A percentile compares a stretch with the other conserved stretches of the same genome.
phyloP scores from a whole-genome alignment of 2,113 vertebrate genomes.

The Zootoca vivipara region DNA sequence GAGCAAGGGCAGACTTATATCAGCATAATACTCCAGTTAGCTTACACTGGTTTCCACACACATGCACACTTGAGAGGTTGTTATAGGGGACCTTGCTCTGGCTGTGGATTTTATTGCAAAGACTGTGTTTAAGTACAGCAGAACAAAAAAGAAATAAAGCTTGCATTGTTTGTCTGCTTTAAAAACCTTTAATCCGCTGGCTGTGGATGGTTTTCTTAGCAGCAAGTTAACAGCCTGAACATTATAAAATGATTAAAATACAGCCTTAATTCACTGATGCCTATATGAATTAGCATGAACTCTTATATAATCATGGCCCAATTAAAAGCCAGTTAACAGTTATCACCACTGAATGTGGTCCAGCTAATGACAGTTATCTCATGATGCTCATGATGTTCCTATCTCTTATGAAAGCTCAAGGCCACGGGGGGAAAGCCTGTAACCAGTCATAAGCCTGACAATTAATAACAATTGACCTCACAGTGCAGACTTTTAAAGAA shows the following conservation, averaged over 20 bases:
- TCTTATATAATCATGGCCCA: background rate
- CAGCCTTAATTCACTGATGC: background rate
- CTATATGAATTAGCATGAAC: fast-evolving
- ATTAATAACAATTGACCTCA: background rate
- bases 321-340: background rate
- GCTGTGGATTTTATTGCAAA: conserved; percentile 48
- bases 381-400: background rate
- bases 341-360: background rate
- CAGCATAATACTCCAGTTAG: conserved; percentile 50
- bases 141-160: conserved; percentile 37
- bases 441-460: background rate
- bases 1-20: background rate
- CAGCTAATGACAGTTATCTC: background rate
- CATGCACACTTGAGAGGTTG: background rate
- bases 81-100: conserved; percentile 13
- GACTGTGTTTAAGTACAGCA: conserved; percentile 14
- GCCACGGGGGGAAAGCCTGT: background rate
- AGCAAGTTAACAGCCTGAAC: background rate
- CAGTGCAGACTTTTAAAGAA: background rate
- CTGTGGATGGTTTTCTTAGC: conserved; percentile 23
- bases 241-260: background rate
- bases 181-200: conserved; percentile 35
- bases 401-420: background rate
- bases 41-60: background rate
- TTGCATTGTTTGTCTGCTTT: background rate